Evolutionary conservation across 2,888 invertebrate genomes (phyloP).

Genomic region (Epinotia demarniana): DNA sequence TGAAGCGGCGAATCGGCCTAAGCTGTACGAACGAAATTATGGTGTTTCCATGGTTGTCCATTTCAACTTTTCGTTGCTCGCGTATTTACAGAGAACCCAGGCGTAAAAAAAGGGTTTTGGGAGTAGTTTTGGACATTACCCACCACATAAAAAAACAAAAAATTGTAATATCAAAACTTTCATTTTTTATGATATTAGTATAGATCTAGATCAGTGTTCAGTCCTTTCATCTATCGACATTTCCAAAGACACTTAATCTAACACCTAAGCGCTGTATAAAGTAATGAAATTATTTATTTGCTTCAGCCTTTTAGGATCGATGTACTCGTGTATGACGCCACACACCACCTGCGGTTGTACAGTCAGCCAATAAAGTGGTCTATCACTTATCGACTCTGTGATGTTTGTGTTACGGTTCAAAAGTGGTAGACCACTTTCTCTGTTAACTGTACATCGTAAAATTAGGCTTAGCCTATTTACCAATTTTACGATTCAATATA

Average conservation of each 20-base stretch:
- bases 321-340: neutral
- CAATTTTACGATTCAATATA: neutral
- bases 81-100: too few relatives aligned
- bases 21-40: neutral
- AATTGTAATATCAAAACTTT: too few relatives aligned
- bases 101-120: too few relatives aligned
- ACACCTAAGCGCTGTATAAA: neutral
- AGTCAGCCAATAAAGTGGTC: too few relatives aligned
- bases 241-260: neutral
- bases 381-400: too few relatives aligned
- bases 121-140: too few relatives aligned
- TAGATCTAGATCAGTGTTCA: neutral
- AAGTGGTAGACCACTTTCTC: too few relatives aligned
- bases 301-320: neutral
- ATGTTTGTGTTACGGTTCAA: too few relatives aligned
- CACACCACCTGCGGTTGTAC: neutral
- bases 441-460: neutral
- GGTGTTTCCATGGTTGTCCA: neutral
- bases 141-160: too few relatives aligned
- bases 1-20: constrained; percentile 12
- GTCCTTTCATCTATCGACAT: neutral
- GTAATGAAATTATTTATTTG: neutral
- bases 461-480: neutral
- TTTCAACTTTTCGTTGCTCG: neutral
- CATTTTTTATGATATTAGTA: too few relatives aligned